Percentiles rank a stretch among this genome's conserved stretches.
These are phyloP conservation scores for Pseudocheirus occidentalis DNA, from an alignment of 2,797 vertebrate genomes.

Conservation along the genomic window DNA sequence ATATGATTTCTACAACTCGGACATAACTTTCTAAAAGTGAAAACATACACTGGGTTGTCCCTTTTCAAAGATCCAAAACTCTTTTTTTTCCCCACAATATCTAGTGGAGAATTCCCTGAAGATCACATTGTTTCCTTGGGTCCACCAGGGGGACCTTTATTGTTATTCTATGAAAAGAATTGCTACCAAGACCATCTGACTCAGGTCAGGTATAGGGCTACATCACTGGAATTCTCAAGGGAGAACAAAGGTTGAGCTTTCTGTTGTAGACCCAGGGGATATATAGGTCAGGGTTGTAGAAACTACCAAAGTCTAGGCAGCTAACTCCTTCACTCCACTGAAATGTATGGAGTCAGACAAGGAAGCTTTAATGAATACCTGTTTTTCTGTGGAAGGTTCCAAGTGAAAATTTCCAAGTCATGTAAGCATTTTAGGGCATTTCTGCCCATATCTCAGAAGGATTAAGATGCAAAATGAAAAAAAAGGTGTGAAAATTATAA, in stretches of 20 bases:
- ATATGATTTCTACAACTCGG: not conserved
- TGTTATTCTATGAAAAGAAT: not conserved
- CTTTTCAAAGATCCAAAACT: not conserved
- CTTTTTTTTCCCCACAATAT: not conserved
- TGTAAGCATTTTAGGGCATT: not conserved
- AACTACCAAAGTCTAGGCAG: not conserved
- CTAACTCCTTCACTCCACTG: not conserved
- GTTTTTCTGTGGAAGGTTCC: not conserved
- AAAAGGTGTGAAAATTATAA: not conserved
- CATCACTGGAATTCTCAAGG: not conserved
- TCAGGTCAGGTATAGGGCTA: not conserved
- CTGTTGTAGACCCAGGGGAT: not conserved
- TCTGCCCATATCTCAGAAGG: not conserved
- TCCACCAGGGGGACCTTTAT: not conserved
- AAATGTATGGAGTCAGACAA: not conserved
- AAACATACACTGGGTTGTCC: not conserved
- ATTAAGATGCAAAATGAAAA: not conserved
- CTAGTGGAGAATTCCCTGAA: not conserved
- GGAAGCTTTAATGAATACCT: not conserved
- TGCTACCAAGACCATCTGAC: not conserved
- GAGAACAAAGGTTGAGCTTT: not conserved
- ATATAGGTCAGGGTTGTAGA: not conserved
- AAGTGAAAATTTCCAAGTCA: not conserved
- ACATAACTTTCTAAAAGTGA: not conserved
- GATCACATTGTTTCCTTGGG: not conserved